Base-by-base conservation (phyloP, 2,113 vertebrate species). In the Condylura cristata region DNA sequence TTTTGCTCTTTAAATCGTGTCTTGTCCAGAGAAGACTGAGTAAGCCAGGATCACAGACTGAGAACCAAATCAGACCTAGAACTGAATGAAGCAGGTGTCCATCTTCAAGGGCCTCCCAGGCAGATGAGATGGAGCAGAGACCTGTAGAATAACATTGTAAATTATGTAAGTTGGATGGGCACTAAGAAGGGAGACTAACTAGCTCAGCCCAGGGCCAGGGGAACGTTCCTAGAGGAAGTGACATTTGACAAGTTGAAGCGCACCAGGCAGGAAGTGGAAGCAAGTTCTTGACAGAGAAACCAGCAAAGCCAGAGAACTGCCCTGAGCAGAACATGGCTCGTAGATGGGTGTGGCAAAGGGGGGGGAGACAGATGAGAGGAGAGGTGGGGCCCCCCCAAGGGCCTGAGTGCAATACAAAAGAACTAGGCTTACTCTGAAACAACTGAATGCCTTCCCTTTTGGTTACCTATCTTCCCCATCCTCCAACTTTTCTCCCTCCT, bases 171-270 rank as follows among this genome's bases (percentile, higher is more conserved):
- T 84, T 66, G 71, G 61, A 61, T 4, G 20, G 11, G 86, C 72
- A 63, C 63, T 7, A 24, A 6, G 16, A 32, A 86, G 5, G 44
- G 53, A 65, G 18, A 44, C 53, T 41, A 30, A 44, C 53, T 41
- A 30, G 53, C 32, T 58, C 58, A 30, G 20, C 32, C 32, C 12
- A 0, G 18, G 22, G 46, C 78, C 48, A 66, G 9, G 61, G 72
- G 78, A 75, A 48, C 61, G 8, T 46, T 78, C 94, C 72, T 39
- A 82, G 80, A 87, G 91, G 91, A 96, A 96, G 90, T 88, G 74
- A 66, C 78, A 85, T 66, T 74, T 71, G 53, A 76, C 90, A 80
- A 88, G 44, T 53, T 48, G 5, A 2, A 66, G 39, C 37, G n/a
- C 14, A 34, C 32, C 46, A 72, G 41, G 28, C 4, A 4, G 44